phyloP scores from a whole-genome alignment of 1,140 invertebrate species.

The Nymphalis io region DNA sequence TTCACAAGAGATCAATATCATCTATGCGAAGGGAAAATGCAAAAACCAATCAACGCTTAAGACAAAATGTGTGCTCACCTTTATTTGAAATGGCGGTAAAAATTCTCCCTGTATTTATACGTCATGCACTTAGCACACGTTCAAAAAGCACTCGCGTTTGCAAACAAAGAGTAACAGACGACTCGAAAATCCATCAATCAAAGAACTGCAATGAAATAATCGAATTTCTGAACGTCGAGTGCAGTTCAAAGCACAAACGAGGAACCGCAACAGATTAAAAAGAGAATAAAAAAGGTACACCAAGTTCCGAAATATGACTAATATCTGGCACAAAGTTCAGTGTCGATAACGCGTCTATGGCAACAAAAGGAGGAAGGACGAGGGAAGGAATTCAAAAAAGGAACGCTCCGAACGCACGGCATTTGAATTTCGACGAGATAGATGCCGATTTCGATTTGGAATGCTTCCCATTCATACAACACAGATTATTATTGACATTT shows the following conservation, averaged over 20 bases:
- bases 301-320: constrained; percentile 58
- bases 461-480: constrained; percentile 39
- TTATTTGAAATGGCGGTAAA: constrained; percentile 25
- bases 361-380: constrained; percentile 63
- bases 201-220: constrained; percentile 76
- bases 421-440: constrained; percentile 46
- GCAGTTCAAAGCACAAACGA: constrained; percentile 70
- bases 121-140: constrained; percentile 39
- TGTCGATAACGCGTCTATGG: constrained; percentile 67
- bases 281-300: constrained; percentile 46
- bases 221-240: constrained; percentile 69
- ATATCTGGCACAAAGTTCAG: constrained; percentile 71
- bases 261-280: constrained; percentile 69
- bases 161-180: constrained; percentile 55
- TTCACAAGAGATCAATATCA: background rate
- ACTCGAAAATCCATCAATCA: constrained; percentile 71
- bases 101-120: constrained; percentile 25
- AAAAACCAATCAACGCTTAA: background rate
- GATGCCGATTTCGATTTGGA: constrained; percentile 59
- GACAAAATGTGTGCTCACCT: constrained; percentile 11
- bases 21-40: background rate
- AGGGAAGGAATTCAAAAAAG: constrained; percentile 66
- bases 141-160: constrained; percentile 53
- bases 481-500: constrained; percentile 33
- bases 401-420: constrained; percentile 48